Evolutionary conservation across 2,113 vertebrate species (phyloP), one percentile per base, ranked within the genome.

Genomic region (Istiophorus platypterus): DNA sequence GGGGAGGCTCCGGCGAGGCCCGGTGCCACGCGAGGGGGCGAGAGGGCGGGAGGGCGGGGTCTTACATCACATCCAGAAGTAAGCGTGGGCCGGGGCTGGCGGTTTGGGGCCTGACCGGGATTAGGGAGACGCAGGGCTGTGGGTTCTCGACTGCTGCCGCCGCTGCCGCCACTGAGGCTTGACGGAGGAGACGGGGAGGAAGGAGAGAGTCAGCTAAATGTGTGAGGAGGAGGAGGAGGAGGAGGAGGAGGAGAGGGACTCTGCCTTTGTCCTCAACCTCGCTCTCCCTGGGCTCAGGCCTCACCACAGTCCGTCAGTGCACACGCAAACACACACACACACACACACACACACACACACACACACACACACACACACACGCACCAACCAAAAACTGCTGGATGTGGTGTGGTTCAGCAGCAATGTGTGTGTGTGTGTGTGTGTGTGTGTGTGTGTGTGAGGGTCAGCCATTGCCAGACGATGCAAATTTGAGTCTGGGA

Each of bases 171-270:
- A 71, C 81, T 71, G 86, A 82, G 85, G 83, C 70, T 39, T 59
- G 72, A 77, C 31, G 56, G 8, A 26, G 82, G 82, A 6, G 72
- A 80, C 0, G 54, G 78, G 54, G 72, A 70, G 27, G 69, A 87
- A 83, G 88, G 49, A 76, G 69, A 81, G 76, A 85, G 84, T 92
- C 89, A 87, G 88, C 91, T 45, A 72, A 90, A 89, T 31, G 78
- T 76, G 63, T 82, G 76, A 80, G 68, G 47, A 64, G 42, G 54
- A 68, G 52, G 62, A 52, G 65, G 63, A 62, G 76, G 76, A 71
- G 76, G 76, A 71, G 76, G 69, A 75, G 56, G 67, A 79, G 76
- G 69, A 75, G 54, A 63, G 76, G 47, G 64, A 62, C 49, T 51
- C 37, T 0, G 49, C 14, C 71, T 81, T 78, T 7, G 6, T 85